Conservation (phyloP, 2,113 vertebrate genomes). For the Natator depressus region DNA sequence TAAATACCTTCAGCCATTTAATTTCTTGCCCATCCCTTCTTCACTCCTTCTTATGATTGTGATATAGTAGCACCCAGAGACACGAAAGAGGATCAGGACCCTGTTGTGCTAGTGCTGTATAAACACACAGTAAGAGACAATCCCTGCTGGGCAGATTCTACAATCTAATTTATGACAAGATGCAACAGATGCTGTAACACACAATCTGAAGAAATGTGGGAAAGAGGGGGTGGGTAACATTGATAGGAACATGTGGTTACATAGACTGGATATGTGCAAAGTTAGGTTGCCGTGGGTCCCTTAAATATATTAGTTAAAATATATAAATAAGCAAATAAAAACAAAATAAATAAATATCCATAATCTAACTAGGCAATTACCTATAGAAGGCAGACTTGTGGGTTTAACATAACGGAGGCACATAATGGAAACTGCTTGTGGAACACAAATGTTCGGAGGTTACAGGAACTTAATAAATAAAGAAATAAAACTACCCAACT, state of each 20-base stretch:
- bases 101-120: background rate
- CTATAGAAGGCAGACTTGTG: background rate
- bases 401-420: background rate
- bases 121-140: background rate
- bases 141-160: background rate
- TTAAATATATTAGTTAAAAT: background rate
- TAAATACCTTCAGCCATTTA: background rate
- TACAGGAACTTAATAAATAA: background rate
- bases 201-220: constrained; percentile 20
- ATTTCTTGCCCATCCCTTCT: fast-evolving
- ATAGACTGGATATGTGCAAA: background rate
- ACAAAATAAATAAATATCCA: background rate
- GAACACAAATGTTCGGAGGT: background rate
- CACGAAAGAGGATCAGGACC: fast-evolving
- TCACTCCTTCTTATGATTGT: background rate
- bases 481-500: background rate
- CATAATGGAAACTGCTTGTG: fast-evolving
- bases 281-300: background rate
- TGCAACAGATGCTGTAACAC: constrained; percentile 8
- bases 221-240: constrained; percentile 15
- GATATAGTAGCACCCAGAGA: fast-evolving
- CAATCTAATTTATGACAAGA: background rate
- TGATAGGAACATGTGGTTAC: background rate
- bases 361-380: background rate
- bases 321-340: constrained; percentile 4